These are phyloP conservation scores for Ectemnius lituratus DNA, from an alignment of 2,888 invertebrate genomes.

Conservation along the genomic window DNA sequence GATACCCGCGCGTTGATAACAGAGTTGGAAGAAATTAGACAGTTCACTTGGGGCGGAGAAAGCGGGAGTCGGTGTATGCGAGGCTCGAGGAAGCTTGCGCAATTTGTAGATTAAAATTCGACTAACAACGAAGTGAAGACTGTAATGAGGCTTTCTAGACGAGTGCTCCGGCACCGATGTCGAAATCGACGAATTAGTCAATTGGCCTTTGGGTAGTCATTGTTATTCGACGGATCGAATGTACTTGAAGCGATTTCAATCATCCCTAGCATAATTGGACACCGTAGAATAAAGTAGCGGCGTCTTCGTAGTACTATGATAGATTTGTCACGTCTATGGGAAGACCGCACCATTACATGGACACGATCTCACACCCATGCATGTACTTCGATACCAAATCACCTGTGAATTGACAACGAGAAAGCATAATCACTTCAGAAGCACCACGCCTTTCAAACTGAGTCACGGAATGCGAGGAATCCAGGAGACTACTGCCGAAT, in stretches of 20 bases:
- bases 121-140: not conserved
- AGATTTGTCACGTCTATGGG: not conserved
- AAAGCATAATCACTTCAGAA: slow-evolving; percentile 3
- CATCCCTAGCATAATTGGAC: too few species aligned
- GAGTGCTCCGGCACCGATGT: slow-evolving; percentile 9
- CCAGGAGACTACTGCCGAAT: not conserved
- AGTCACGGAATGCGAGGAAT: not conserved
- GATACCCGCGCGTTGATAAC: too few species aligned
- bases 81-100: slow-evolving; percentile 13
- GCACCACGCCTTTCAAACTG: not conserved
- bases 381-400: not conserved
- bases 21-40: not conserved
- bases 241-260: too few species aligned
- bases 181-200: too few species aligned
- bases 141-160: slow-evolving; percentile 9
- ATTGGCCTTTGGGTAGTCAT: too few species aligned
- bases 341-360: not conserved
- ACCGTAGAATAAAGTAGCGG: not conserved
- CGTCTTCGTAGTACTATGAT: not conserved
- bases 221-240: too few species aligned
- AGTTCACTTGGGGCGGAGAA: slow-evolving; percentile 1
- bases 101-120: slow-evolving; percentile 16
- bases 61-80: not conserved
- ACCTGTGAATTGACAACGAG: not conserved
- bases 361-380: not conserved